Conservation (phyloP, 2,797 vertebrate species). For the Cacajao melanocephalus region DNA sequence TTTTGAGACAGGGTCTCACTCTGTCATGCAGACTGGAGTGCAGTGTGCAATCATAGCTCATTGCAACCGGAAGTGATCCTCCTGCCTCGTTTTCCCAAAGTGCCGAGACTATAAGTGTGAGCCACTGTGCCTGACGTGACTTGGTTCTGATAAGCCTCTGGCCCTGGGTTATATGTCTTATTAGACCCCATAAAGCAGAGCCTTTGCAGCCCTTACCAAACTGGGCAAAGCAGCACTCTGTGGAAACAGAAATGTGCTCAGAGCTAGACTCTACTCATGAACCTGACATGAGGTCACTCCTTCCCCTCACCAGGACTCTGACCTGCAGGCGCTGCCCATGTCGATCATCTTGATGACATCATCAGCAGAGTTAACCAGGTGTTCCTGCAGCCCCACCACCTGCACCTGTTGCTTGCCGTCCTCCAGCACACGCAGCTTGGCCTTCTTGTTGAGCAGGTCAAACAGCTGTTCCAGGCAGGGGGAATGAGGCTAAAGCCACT, state of each 20-base stretch:
- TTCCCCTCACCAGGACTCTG: slow-evolving; percentile 10
- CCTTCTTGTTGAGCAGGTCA: slow-evolving; percentile 96
- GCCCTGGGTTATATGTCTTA: neutral
- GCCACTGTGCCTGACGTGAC: neutral
- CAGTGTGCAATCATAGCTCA: neutral
- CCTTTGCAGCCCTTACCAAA: neutral
- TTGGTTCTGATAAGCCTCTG: neutral
- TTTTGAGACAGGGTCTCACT: neutral
- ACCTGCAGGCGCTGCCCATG: slow-evolving; percentile 95
- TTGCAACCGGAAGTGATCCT: neutral
- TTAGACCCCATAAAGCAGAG: neutral
- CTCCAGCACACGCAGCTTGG: slow-evolving; percentile 94
- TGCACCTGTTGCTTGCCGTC: slow-evolving; percentile 97
- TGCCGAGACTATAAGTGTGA: neutral
- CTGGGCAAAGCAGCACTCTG: neutral
- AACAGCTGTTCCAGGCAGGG: slow-evolving; percentile 88
- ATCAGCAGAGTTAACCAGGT: slow-evolving; percentile 88
- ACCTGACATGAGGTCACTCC: neutral
- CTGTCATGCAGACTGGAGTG: neutral
- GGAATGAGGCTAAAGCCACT: neutral
- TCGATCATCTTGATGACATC: slow-evolving; percentile 95
- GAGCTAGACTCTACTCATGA: neutral
- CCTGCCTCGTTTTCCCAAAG: neutral
- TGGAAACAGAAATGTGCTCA: neutral
- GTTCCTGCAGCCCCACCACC: slow-evolving; percentile 94